Percentiles rank a stretch among this genome's conserved stretches.
These are phyloP conservation scores for Neosalanx taihuensis DNA, from an alignment of 2,797 vertebrate genomes.

Conservation along the genomic window DNA sequence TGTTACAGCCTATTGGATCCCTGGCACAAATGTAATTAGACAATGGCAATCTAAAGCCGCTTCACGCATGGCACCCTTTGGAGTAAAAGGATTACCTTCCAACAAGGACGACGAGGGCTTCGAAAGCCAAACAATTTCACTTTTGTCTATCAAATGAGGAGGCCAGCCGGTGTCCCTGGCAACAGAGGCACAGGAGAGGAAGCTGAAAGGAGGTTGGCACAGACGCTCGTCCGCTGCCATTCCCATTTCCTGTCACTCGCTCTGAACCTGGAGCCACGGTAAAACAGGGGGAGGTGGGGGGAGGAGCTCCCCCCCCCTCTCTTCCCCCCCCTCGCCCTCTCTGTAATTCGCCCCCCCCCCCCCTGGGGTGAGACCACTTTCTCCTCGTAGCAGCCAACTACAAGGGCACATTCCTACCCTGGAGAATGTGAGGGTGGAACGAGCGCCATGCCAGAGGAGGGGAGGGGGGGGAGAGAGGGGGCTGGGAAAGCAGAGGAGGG, in stretches of 20 bases:
- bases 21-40: slow-evolving; percentile 48
- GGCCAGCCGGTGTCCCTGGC: slow-evolving; percentile 56
- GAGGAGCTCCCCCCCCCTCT: background rate
- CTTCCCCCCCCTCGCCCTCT: slow-evolving; percentile 15
- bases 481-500: too few relatives aligned
- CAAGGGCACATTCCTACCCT: slow-evolving; percentile 54
- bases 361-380: slow-evolving; percentile 37
- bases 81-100: slow-evolving; percentile 48
- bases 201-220: slow-evolving; percentile 41
- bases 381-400: slow-evolving; percentile 34
- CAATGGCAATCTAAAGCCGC: slow-evolving; percentile 37
- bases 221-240: slow-evolving; percentile 22
- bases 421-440: slow-evolving; percentile 33
- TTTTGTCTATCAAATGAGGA: slow-evolving; percentile 54
- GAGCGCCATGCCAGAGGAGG: slow-evolving; percentile 20
- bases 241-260: slow-evolving; percentile 50
- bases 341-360: background rate
- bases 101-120: slow-evolving; percentile 20
- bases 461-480: background rate
- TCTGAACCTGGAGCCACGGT: background rate
- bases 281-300: background rate
- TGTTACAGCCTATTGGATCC: slow-evolving; percentile 15
- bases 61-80: slow-evolving; percentile 29
- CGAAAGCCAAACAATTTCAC: slow-evolving; percentile 49
- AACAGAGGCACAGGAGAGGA: slow-evolving; percentile 24